Conservation (phyloP, 2,888 invertebrate genomes). For the Dascillus cervinus region DNA sequence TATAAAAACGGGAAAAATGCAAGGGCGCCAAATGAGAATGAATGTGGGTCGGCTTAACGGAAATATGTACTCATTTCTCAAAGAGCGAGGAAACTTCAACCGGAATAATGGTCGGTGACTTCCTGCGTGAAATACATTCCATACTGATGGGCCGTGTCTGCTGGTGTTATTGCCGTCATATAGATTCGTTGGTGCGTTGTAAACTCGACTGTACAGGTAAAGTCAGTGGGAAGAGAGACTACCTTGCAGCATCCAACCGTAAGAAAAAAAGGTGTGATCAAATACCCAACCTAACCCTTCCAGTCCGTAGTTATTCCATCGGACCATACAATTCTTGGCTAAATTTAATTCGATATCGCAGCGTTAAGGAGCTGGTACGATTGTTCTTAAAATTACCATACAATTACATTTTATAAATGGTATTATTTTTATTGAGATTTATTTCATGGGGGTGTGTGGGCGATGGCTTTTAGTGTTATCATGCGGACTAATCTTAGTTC, state of each 20-base stretch:
- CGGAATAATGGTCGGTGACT: neutral
- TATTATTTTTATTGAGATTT: too few species aligned
- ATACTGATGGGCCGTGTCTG: neutral
- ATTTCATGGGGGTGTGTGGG: too few species aligned
- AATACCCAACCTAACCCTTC: constrained; percentile 15
- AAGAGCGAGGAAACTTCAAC: neutral
- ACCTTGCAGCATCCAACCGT: constrained; percentile 7
- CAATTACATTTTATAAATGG: neutral
- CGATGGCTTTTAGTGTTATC: neutral
- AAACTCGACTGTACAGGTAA: constrained; percentile 1
- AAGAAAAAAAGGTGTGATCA: constrained; percentile 14
- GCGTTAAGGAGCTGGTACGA: neutral
- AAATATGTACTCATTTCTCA: too few species aligned
- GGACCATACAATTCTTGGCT: constrained; percentile 4
- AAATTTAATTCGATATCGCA: neutral
- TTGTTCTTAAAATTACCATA: constrained; percentile 1
- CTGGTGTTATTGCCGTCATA: neutral
- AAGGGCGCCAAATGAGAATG: neutral
- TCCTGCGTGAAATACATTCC: neutral
- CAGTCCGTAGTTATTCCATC: constrained; percentile 7
- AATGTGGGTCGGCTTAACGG: neutral
- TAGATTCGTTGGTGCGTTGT: neutral
- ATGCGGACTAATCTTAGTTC: too few species aligned
- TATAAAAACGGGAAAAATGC: too few species aligned
- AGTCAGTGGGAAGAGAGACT: constrained; percentile 1